A percentile compares a stretch with the other conserved stretches of the same genome.
Conservation (phyloP, 2,888 invertebrate species). For the Icerya purchasi region DNA sequence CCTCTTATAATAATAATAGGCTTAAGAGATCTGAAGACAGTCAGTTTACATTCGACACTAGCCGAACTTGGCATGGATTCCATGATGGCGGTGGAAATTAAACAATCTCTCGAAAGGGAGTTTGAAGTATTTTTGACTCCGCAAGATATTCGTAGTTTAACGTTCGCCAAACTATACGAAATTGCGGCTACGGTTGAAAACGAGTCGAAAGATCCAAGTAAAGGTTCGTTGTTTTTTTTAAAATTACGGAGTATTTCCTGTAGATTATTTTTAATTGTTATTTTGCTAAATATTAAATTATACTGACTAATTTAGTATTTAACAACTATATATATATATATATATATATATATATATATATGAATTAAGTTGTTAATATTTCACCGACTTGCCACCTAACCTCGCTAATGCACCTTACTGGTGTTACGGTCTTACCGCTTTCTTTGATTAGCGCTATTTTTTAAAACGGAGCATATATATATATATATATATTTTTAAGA, state of each 20-base stretch:
- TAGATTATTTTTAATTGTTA: no score
- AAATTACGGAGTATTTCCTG: no score
- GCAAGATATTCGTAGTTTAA: slow-evolving; percentile 62
- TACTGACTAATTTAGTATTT: no score
- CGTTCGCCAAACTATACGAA: slow-evolving; percentile 39
- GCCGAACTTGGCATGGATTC: slow-evolving; percentile 93
- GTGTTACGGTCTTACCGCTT: no score
- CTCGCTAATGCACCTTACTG: no score
- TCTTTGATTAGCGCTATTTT: no score
- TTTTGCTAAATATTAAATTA: no score
- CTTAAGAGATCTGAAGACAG: slow-evolving; percentile 43
- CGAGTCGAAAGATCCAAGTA: slow-evolving; percentile 6
- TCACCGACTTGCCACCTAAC: no score
- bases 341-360: background rate
- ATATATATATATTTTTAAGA: no score
- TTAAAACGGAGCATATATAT: no score
- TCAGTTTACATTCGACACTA: slow-evolving; percentile 46
- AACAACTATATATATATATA: background rate
- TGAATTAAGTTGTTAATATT: no score
- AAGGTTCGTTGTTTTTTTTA: background rate
- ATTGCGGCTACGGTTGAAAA: slow-evolving; percentile 20
- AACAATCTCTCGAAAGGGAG: slow-evolving; percentile 72
- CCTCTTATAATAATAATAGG: slow-evolving; percentile 23
- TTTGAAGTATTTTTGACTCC: slow-evolving; percentile 69
- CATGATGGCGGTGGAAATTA: slow-evolving; percentile 90